Evolutionary conservation across 2,888 invertebrate species (phyloP).

Genomic region (Argyra leucocephala): DNA sequence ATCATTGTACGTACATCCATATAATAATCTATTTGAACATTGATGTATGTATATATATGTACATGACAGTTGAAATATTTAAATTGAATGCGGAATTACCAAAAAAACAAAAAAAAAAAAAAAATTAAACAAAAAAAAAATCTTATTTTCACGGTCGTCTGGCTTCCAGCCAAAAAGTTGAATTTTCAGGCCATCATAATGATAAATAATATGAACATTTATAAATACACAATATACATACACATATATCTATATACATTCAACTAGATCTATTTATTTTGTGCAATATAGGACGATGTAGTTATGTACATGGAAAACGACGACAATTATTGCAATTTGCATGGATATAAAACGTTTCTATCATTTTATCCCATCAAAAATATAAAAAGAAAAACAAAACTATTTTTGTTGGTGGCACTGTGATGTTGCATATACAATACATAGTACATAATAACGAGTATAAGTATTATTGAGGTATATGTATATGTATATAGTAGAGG

Average conservation of each 20-base stretch:
- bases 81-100: constrained; percentile 1
- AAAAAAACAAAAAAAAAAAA: not conserved
- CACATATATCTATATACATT: not conserved
- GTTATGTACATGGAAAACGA: no score
- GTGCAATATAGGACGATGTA: not conserved
- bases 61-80: not conserved
- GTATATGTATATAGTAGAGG: no score
- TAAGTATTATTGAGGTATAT: no score
- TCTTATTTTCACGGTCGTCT: constrained; percentile 9
- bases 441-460: no score
- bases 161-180: constrained; percentile 2
- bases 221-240: no score
- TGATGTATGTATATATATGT: not conserved
- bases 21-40: no score
- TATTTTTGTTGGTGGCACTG: no score
- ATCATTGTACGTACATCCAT: no score
- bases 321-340: not conserved
- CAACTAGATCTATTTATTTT: not conserved
- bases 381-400: not conserved
- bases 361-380: no score
- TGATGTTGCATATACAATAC: no score
- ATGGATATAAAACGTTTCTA: no score
- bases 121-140: not conserved
- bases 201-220: no score
- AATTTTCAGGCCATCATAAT: not conserved